Conservation (phyloP, 2,888 invertebrate species). For the Stenichneumon culpator region DNA sequence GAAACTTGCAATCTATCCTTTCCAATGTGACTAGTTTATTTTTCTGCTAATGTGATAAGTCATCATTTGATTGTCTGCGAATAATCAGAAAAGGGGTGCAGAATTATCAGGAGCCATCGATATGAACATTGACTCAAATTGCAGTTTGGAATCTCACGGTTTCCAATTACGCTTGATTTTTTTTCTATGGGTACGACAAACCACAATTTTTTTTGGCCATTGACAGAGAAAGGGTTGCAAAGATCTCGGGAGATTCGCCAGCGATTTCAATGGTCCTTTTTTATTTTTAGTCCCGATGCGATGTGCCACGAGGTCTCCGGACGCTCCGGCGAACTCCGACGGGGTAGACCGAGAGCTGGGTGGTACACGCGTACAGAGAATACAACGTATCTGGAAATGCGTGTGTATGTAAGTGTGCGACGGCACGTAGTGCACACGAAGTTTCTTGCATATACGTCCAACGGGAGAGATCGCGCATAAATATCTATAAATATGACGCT, state of each 20-base stretch:
- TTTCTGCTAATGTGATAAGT: neutral
- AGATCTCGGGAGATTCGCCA: slow-evolving; percentile 25
- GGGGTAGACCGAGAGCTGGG: slow-evolving; percentile 11
- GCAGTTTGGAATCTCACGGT: too few relatives aligned
- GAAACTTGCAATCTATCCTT: neutral
- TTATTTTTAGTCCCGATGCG: neutral
- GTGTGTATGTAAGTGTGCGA: slow-evolving; percentile 6
- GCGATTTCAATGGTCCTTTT: slow-evolving; percentile 16
- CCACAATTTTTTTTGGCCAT: neutral
- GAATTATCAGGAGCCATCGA: too few relatives aligned
- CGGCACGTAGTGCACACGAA: slow-evolving; percentile 41
- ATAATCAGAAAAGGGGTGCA: too few relatives aligned
- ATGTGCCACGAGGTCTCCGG: slow-evolving; percentile 25
- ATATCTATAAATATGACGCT: slow-evolving; percentile 80
- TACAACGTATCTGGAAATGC: neutral
- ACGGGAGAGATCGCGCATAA: slow-evolving; percentile 76
- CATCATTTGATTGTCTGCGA: too few relatives aligned
- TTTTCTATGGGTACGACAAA: neutral
- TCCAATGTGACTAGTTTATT: neutral
- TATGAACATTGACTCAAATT: too few relatives aligned
- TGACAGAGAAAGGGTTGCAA: neutral
- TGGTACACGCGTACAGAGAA: slow-evolving; percentile 14
- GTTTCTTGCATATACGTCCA: slow-evolving; percentile 70
- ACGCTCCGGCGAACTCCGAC: slow-evolving; percentile 39
- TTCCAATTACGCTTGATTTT: too few relatives aligned